Evolutionary conservation across 1,140 invertebrate genomes (phyloP), one percentile per base, ranked within the genome.

Genomic region (Heliconius nattereri): DNA sequence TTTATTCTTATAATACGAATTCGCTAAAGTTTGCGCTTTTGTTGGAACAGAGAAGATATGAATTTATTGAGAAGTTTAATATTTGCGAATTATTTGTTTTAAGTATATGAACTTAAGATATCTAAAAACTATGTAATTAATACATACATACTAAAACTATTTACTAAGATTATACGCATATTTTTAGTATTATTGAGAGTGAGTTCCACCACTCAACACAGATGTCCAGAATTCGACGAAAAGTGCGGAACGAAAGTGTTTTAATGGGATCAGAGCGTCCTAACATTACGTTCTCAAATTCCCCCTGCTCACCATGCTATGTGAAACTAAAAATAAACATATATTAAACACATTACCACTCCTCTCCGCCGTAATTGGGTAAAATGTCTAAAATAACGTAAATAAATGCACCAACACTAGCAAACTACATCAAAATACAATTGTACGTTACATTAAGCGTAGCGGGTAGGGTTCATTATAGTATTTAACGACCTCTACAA

Each of bases 401-500:
- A 57, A 57, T 23, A 57, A 37, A 49, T 73, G 26, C n/a, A 29
- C 37, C 40, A 19, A 73, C 16, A 75, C 54, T 40, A n/a, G 26
- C 37, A 57, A 40, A 40, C 23, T 66, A 73, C 49, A 72, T 71
- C 19, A 11, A 52, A 60, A 29, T 79, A 70, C 54, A 79, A 75
- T 73, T 75, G 37, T 72, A 29, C 73, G 57, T 79, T 77, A 60
- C 75, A 76, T 80, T 80, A 75, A 71, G 29, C 66, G 45, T 19
- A 74, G 72, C 80, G 70, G 54, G 45, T 26, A 72, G 72, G 73
- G 71, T 79, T 75, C 40, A 71, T 79, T 79, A 75, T 75, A 71
- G 70, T 19, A 49, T 78, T 75, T 81, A 75, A 75, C 71, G 80
- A 81, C 73, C 60, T 72, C 73, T 71, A 81, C 75, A 71, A 72